Evolutionary conservation across 2,888 invertebrate species (phyloP).

Genomic region (Thera britannica): DNA sequence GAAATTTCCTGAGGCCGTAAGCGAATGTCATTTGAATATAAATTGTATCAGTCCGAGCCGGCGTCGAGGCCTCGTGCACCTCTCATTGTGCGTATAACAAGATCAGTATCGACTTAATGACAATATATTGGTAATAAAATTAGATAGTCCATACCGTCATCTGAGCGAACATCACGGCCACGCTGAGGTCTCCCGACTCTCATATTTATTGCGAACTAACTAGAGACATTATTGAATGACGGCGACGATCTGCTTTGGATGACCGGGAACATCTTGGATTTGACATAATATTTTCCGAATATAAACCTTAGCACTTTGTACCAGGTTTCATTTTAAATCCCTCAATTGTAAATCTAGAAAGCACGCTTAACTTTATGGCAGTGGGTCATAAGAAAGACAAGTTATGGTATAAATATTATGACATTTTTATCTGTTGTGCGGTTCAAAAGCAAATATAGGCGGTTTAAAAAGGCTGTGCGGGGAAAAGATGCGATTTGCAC

Average conservation of each 20-base stretch:
- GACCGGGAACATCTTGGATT: slow-evolving; percentile 59
- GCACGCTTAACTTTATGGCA: slow-evolving; percentile 74
- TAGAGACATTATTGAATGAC: slow-evolving; percentile 82
- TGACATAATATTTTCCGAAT: slow-evolving; percentile 53
- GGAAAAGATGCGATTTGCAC: slow-evolving; percentile 60
- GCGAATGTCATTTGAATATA: slow-evolving; percentile 83
- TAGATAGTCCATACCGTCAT: slow-evolving; percentile 82
- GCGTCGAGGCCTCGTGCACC: slow-evolving; percentile 67
- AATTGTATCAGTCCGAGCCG: slow-evolving; percentile 71
- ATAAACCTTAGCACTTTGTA: slow-evolving; percentile 62
- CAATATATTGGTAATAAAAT: slow-evolving; percentile 85
- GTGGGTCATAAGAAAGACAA: slow-evolving; percentile 79
- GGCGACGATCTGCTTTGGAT: slow-evolving; percentile 66
- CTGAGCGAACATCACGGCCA: slow-evolving; percentile 70
- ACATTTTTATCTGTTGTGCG: slow-evolving; percentile 79
- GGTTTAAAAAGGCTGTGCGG: slow-evolving; percentile 55
- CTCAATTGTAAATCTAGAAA: slow-evolving; percentile 60
- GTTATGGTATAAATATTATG: slow-evolving; percentile 83
- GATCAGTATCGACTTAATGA: slow-evolving; percentile 85
- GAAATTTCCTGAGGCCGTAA: slow-evolving; percentile 77
- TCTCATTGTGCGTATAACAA: slow-evolving; percentile 84
- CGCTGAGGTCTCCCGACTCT: slow-evolving; percentile 66
- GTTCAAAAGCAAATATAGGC: slow-evolving; percentile 77
- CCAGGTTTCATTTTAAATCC: slow-evolving; percentile 57
- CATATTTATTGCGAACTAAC: slow-evolving; percentile 81